Percentiles rank a stretch among this genome's conserved stretches.
Evolutionary conservation across 1,140 invertebrate genomes (phyloP).

Genomic region (Solenopsis invicta): DNA sequence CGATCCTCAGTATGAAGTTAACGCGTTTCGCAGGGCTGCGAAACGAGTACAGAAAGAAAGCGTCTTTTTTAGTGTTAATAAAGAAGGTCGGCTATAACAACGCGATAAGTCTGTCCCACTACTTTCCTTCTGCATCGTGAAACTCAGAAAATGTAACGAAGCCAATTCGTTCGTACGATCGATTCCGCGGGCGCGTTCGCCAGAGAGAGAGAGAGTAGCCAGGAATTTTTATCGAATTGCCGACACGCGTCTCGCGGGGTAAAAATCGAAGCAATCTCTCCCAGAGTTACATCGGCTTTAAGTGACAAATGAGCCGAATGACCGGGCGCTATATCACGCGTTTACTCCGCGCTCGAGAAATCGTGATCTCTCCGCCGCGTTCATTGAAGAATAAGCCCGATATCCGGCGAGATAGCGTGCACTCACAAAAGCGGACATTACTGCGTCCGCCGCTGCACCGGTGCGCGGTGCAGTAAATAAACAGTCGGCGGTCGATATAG

Average conservation of each 20-base stretch:
- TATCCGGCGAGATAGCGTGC: conserved; percentile 7
- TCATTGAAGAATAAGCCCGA: conserved; percentile 35
- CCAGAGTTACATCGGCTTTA: conserved; percentile 31
- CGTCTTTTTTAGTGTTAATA: conserved; percentile 44
- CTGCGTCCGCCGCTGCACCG: background rate
- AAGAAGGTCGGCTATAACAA: background rate
- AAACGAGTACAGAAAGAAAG: background rate
- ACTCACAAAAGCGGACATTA: conserved; percentile 10
- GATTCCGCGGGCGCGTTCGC: background rate
- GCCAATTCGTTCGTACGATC: conserved; percentile 30
- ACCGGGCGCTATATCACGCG: conserved; percentile 18
- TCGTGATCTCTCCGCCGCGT: conserved; percentile 2
- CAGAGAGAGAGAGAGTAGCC: background rate
- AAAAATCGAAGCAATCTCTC: conserved; percentile 25
- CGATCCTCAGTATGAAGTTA: background rate
- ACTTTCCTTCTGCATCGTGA: background rate
- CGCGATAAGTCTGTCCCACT: background rate
- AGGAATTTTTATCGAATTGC: conserved; percentile 2
- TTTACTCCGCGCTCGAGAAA: conserved; percentile 2
- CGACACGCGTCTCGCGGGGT: background rate
- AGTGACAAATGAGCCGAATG: conserved; percentile 39
- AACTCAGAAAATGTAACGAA: conserved; percentile 18
- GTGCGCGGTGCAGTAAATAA: conserved; percentile 60
- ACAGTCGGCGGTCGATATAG: conserved; percentile 51
- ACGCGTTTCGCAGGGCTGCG: background rate